phyloP scores from a whole-genome alignment of 2,888 invertebrate genomes.

The Chymomyza procnemis region DNA sequence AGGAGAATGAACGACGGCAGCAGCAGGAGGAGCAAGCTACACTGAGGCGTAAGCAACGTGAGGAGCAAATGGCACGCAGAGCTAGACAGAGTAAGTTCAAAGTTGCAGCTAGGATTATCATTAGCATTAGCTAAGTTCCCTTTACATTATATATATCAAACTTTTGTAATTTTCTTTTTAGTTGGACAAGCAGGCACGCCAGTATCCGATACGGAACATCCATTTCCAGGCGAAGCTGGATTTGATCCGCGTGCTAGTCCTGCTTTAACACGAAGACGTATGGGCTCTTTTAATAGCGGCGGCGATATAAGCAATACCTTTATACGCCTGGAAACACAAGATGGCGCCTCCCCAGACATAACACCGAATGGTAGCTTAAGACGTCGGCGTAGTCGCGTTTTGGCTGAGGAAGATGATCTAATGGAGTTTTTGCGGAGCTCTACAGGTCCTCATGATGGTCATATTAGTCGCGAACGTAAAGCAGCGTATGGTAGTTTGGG shows the following conservation, averaged over 20 bases:
- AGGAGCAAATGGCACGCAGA: constrained; percentile 84
- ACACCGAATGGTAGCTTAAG: constrained; percentile 93
- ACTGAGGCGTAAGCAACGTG: constrained; percentile 85
- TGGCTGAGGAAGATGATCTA: constrained; percentile 91
- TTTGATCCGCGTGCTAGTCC: constrained; percentile 88
- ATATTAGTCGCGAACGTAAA: constrained; percentile 85
- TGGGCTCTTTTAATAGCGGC: constrained; percentile 83
- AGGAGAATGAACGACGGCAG: constrained; percentile 90
- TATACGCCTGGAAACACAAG: constrained; percentile 66
- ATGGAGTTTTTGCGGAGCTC: constrained; percentile 90
- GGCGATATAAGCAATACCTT: constrained; percentile 69
- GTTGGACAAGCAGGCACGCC: constrained; percentile 86
- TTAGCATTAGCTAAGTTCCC: too few relatives aligned
- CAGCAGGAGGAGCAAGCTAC: constrained; percentile 92
- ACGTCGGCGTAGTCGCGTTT: constrained; percentile 88
- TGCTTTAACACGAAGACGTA: constrained; percentile 82
- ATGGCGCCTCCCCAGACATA: constrained; percentile 82
- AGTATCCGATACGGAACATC: constrained; percentile 86
- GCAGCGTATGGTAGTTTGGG: constrained; percentile 88
- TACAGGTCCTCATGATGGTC: constrained; percentile 84
- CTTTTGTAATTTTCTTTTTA: constrained; percentile 67
- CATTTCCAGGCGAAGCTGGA: constrained; percentile 87
- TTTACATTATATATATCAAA: background rate
- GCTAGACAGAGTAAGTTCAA: constrained; percentile 81
- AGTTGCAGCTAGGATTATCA: background rate